Base-by-base conservation (phyloP, 2,888 invertebrate species). In the Muschampia plurimacula region DNA sequence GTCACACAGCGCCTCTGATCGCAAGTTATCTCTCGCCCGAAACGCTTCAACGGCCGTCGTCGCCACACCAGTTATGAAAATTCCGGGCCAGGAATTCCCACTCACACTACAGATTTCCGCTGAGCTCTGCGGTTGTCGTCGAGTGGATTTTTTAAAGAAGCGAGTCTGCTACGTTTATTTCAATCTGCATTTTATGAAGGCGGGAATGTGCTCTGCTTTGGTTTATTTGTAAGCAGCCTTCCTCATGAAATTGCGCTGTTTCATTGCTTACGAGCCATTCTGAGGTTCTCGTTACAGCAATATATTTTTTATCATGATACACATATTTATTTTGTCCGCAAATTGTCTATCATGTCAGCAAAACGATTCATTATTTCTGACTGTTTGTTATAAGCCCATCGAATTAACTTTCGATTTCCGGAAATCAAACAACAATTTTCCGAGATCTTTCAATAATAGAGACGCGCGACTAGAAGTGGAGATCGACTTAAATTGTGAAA, bases 211-310 rank as follows among this genome's bases (percentile, higher is more conserved):
- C 88, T 85, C 85, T 88, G 89, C 88, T 91, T 89, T 91, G 90
- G 92, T 92, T 92, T 93, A 92, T 92, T 91, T 89, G 91, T 85
- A 86, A 85, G 88, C 90, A 88, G 88, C 91, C 89, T 92, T 89
- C 87, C 92, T 89, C 90, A 86, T 92, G 91, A 91, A 92, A 92
- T 92, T 91, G 90, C 91, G 88, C 88, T 91, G 89, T 92, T 92
- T 92, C 92, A 91, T 92, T 89, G 92, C 91, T 91, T 89, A 91
- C 88, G 89, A 89, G 89, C 87, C 87, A 86, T 90, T 92, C 91
- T 91, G 89, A 89, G 88, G 87, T 84, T 87, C 92, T 89, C 88
- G 90, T 91, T 89, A 91, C 83, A 84, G 86, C 81, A 83, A 89
- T 84, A 89, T 88, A 90, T 59, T 22, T 91, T 90, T 90, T n/a